These are phyloP conservation scores for Callimico goeldii DNA, from an alignment of 2,797 vertebrate species.

Conservation along the genomic window DNA sequence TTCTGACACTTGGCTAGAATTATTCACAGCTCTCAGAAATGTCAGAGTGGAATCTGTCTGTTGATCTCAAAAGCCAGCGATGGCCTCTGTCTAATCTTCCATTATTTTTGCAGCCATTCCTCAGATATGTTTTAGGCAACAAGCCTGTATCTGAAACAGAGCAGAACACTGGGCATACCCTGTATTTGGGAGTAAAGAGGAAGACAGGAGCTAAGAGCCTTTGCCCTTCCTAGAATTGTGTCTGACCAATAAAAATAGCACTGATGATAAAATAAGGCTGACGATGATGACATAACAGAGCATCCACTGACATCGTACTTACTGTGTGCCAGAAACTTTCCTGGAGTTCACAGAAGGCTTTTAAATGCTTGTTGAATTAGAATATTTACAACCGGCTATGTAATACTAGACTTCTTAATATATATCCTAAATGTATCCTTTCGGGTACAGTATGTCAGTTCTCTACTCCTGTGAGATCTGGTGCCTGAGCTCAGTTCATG, in stretches of 20 bases:
- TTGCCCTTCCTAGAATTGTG: not conserved
- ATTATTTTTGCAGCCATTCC: not conserved
- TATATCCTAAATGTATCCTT: not conserved
- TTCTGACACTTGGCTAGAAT: not conserved
- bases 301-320: not conserved
- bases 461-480: not conserved
- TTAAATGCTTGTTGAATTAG: not conserved
- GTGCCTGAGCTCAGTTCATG: not conserved
- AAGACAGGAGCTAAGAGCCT: not conserved
- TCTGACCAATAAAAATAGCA: not conserved
- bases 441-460: not conserved
- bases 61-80: not conserved
- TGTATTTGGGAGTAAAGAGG: not conserved
- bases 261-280: not conserved
- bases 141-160: not conserved
- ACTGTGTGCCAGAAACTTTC: not conserved
- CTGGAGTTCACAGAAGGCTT: not conserved
- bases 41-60: not conserved
- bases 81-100: not conserved
- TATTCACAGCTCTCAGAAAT: not conserved
- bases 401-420: not conserved
- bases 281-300: not conserved
- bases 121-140: not conserved
- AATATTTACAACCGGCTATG: not conserved
- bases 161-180: not conserved